Percentiles rank a stretch among this genome's conserved stretches.
Evolutionary conservation across 2,888 invertebrate species (phyloP).

Genomic region (Podotricha telesiphe): DNA sequence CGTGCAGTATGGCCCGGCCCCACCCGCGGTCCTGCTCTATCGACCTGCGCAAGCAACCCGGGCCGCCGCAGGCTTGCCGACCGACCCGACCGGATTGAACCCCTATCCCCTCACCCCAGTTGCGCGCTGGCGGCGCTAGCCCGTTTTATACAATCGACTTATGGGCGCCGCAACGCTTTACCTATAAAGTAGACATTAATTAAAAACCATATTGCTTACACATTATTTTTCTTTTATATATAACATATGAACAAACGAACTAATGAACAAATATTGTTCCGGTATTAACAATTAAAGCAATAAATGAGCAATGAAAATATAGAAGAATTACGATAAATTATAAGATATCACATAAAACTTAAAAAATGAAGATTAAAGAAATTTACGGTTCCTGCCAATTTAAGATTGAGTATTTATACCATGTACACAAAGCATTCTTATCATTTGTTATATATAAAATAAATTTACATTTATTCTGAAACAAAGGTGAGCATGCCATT

Average conservation of each 20-base stretch:
- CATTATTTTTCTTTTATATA: neutral
- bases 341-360: neutral
- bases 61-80: slow-evolving; percentile 61
- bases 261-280: too few species aligned
- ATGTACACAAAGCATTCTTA: neutral
- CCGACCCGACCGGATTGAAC: slow-evolving; percentile 62
- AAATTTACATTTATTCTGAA: slow-evolving; percentile 2
- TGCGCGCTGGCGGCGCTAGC: slow-evolving; percentile 40
- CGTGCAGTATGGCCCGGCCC: slow-evolving; percentile 67
- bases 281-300: neutral
- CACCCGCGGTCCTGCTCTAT: slow-evolving; percentile 76
- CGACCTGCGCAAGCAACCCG: slow-evolving; percentile 78
- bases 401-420: neutral
- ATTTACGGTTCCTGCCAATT: neutral
- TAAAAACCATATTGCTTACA: neutral
- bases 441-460: neutral
- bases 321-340: neutral
- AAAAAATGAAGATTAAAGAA: neutral
- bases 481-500: slow-evolving; percentile 34
- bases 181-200: neutral
- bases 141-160: slow-evolving; percentile 55
- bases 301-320: neutral
- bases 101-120: slow-evolving; percentile 52
- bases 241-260: neutral
- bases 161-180: slow-evolving; percentile 47